A percentile compares a stretch with the other conserved stretches of the same genome.
phyloP scores from a whole-genome alignment of 2,113 vertebrate species.

The Myrmophylax atrothorax region DNA sequence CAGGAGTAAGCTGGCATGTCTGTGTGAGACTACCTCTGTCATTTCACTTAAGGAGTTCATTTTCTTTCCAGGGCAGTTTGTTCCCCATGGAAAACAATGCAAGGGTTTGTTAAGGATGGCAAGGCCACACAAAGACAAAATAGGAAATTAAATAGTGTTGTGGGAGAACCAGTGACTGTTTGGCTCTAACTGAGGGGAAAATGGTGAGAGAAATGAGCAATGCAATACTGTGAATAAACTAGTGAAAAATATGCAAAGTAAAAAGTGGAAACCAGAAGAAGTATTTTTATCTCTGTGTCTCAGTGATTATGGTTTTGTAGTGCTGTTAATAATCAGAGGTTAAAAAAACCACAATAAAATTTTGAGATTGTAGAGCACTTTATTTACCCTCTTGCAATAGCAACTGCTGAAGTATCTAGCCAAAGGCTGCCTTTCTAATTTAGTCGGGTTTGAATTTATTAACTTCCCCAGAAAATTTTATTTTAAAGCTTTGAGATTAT shows the following conservation, averaged over 20 bases:
- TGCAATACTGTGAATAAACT: not conserved
- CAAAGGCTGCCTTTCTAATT: not conserved
- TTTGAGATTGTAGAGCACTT: not conserved
- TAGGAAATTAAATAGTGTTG: not conserved
- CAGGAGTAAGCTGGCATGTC: not conserved
- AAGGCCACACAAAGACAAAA: not conserved
- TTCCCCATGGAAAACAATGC: not conserved
- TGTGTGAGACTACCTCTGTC: not conserved
- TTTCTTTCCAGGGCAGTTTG: not conserved
- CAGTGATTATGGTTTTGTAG: not conserved
- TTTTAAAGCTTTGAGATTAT: not conserved
- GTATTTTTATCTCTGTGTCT: not conserved
- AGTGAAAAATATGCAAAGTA: not conserved
- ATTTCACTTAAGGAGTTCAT: not conserved
- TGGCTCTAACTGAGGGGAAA: not conserved
- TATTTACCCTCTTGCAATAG: not conserved
- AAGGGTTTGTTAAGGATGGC: not conserved
- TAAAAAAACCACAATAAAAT: not conserved
- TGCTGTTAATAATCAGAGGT: not conserved
- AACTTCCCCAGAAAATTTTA: not conserved
- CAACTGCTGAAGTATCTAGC: not conserved
- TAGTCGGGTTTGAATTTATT: not conserved
- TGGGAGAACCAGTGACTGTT: not conserved
- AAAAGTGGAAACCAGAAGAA: not conserved
- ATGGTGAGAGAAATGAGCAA: not conserved